phyloP scores from a whole-genome alignment of 2,797 vertebrate species.

The Diplodus puntazzo region DNA sequence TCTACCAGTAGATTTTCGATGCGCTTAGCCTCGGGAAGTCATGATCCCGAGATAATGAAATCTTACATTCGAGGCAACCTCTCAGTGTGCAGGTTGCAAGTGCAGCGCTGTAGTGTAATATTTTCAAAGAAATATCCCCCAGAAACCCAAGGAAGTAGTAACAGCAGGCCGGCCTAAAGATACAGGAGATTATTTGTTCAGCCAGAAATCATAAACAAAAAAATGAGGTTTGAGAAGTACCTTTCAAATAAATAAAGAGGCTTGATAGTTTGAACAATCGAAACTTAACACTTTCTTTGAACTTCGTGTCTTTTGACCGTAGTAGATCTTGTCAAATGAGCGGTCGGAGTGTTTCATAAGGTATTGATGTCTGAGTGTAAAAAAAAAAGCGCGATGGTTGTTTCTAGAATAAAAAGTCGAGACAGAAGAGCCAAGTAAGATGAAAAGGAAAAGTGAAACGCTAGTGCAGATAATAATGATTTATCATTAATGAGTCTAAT shows the following conservation, averaged over 20 bases:
- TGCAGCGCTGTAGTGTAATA: background rate
- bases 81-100: too few species aligned
- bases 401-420: background rate
- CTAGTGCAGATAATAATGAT: slow-evolving; percentile 7
- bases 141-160: background rate
- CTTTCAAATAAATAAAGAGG: background rate
- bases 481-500: slow-evolving; percentile 32
- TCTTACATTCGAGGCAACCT: background rate
- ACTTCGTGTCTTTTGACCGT: background rate
- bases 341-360: background rate
- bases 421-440: slow-evolving; percentile 5
- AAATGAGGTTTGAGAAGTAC: background rate
- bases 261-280: background rate
- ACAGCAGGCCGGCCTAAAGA: background rate
- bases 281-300: background rate
- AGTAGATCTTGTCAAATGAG: too few species aligned
- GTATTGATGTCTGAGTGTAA: background rate
- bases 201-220: background rate
- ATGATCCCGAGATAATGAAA: background rate
- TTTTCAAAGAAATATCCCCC: background rate
- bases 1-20: background rate
- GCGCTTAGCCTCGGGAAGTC: background rate
- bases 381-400: background rate
- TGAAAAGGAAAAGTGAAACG: slow-evolving; percentile 4
- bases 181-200: background rate